phyloP scores from a whole-genome alignment of 2,797 vertebrate species.

The Sebastiscus tertius region DNA sequence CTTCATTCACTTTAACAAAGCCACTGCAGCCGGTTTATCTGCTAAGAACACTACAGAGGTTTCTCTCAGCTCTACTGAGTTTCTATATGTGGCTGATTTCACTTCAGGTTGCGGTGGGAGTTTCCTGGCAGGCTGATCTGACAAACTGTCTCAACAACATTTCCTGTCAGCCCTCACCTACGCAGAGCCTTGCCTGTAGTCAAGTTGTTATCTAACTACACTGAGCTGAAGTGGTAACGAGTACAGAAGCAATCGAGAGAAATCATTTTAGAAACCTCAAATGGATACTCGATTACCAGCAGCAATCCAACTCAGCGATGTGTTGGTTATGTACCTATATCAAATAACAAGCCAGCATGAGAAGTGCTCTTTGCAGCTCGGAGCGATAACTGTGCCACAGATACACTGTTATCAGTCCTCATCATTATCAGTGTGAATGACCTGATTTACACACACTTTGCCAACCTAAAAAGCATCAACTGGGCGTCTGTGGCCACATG shows the following conservation, averaged over 20 bases:
- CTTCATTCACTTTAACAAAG: conserved; percentile 22
- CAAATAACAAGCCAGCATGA: neutral
- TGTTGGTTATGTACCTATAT: neutral
- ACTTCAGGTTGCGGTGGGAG: conserved; percentile 79
- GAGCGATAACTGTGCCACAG: conserved; percentile 15
- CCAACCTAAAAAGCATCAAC: conserved; percentile 16
- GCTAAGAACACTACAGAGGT: conserved; percentile 33
- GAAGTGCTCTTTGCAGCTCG: conserved; percentile 13
- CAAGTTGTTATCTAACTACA: conserved; percentile 1
- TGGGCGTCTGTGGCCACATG: neutral
- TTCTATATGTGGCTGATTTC: conserved; percentile 75
- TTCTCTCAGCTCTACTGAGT: conserved; percentile 33
- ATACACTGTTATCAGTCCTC: conserved; percentile 15
- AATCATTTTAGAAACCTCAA: neutral
- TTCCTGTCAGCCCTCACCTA: conserved; percentile 80
- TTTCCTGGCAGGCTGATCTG: conserved; percentile 78
- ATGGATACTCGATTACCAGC: neutral
- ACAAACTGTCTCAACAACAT: conserved; percentile 70
- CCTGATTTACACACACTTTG: conserved; percentile 31
- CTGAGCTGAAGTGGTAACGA: conserved; percentile 1
- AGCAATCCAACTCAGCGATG: neutral
- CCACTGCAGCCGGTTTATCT: conserved; percentile 16
- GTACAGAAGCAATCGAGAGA: neutral
- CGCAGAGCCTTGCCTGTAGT: conserved; percentile 25
- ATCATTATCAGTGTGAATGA: conserved; percentile 4